Evolutionary conservation across 2,888 invertebrate genomes (phyloP).

Genomic region (Leptinotarsa haldemani): DNA sequence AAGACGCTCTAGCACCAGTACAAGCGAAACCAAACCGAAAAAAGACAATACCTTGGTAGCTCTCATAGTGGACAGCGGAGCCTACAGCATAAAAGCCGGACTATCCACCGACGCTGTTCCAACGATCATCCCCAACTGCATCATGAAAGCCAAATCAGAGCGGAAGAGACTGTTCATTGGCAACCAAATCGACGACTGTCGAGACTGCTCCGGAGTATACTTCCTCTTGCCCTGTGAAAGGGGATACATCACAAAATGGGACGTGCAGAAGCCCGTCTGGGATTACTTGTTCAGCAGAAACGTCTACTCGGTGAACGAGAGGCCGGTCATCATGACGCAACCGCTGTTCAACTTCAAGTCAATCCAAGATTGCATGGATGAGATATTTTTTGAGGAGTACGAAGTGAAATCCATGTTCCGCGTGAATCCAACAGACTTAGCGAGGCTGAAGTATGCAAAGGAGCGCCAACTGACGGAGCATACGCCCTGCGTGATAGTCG

Average conservation of each 20-base stretch:
- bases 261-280: slow-evolving; percentile 95
- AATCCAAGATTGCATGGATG: slow-evolving; percentile 92
- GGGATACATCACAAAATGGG: slow-evolving; percentile 96
- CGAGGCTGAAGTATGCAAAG: slow-evolving; percentile 59
- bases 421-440: slow-evolving; percentile 84
- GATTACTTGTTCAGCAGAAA: slow-evolving; percentile 93
- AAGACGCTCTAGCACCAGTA: slow-evolving; percentile 38
- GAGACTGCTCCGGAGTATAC: slow-evolving; percentile 94
- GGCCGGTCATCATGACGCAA: slow-evolving; percentile 89
- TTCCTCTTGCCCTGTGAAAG: slow-evolving; percentile 95
- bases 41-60: slow-evolving; percentile 41
- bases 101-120: slow-evolving; percentile 76
- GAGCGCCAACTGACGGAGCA: slow-evolving; percentile 45
- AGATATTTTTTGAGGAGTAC: slow-evolving; percentile 98
- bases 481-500: slow-evolving; percentile 77
- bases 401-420: slow-evolving; percentile 86
- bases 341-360: slow-evolving; percentile 93
- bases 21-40: slow-evolving; percentile 33
- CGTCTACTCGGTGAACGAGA: slow-evolving; percentile 81
- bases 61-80: slow-evolving; percentile 83
- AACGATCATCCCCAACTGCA: slow-evolving; percentile 89
- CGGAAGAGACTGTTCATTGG: slow-evolving; percentile 92
- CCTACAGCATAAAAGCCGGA: slow-evolving; percentile 88
- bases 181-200: slow-evolving; percentile 94
- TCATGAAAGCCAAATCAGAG: slow-evolving; percentile 98